Percentiles rank a stretch among this genome's conserved stretches.
These are phyloP conservation scores for Siphlonurus alternatus DNA, from an alignment of 2,888 invertebrate species.

Conservation along the genomic window DNA sequence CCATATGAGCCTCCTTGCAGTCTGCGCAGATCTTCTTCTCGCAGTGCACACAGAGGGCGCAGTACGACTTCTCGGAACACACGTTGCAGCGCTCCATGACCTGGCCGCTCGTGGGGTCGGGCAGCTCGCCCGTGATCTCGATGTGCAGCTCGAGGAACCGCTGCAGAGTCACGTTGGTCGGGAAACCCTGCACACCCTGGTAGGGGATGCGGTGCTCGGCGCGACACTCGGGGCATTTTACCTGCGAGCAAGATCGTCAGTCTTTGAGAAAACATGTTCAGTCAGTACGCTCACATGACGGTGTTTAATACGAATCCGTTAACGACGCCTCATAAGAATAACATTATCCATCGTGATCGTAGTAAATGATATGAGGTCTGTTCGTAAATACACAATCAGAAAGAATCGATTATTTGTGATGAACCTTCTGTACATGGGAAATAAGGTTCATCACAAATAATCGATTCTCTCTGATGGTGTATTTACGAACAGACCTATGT, in stretches of 20 bases:
- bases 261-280: too few relatives aligned
- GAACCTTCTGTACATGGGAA: too few relatives aligned
- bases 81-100: slow-evolving; percentile 87
- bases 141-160: slow-evolving; percentile 88
- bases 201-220: slow-evolving; percentile 93
- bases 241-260: slow-evolving; percentile 35
- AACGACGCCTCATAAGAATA: too few relatives aligned
- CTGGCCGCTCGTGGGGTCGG: slow-evolving; percentile 80
- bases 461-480: too few relatives aligned
- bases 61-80: slow-evolving; percentile 82
- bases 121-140: slow-evolving; percentile 79
- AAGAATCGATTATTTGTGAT: too few relatives aligned
- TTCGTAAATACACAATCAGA: too few relatives aligned
- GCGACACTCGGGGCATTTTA: slow-evolving; percentile 96
- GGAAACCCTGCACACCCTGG: slow-evolving; percentile 85
- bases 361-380: too few relatives aligned
- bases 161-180: slow-evolving; percentile 89
- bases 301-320: too few relatives aligned
- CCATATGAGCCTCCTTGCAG: slow-evolving; percentile 88
- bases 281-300: too few relatives aligned
- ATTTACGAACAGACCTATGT: too few relatives aligned
- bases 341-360: too few relatives aligned
- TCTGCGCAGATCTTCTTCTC: slow-evolving; percentile 94
- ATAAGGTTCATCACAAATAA: too few relatives aligned
- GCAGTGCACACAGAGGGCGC: slow-evolving; percentile 83